Conservation (phyloP, 2,797 vertebrate species). For the Coccyzus lansbergi region DNA sequence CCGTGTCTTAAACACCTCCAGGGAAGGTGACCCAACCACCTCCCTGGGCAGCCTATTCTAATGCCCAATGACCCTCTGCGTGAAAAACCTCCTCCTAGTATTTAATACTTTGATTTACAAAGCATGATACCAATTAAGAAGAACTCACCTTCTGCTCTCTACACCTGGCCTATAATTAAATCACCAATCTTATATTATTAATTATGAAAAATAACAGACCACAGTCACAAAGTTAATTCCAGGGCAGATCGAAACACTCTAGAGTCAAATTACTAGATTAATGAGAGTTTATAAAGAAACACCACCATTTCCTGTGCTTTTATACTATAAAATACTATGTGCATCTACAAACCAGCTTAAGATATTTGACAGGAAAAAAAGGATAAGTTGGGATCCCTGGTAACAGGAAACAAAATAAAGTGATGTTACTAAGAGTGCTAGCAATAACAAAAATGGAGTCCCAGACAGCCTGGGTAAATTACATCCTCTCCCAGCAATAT, state of each 20-base stretch:
- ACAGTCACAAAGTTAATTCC: neutral
- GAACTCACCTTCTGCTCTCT: neutral
- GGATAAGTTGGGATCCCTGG: neutral
- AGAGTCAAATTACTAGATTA: neutral
- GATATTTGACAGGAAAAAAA: neutral
- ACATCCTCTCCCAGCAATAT: neutral
- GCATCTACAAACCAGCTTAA: neutral
- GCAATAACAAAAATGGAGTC: neutral
- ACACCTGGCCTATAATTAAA: neutral
- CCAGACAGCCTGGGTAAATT: neutral
- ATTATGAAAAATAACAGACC: neutral
- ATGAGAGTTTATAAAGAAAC: neutral
- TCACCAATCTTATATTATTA: neutral
- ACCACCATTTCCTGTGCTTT: neutral
- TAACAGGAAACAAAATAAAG: slow-evolving; percentile 30
- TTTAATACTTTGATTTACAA: neutral
- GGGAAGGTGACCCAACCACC: too few species aligned
- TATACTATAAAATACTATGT: neutral
- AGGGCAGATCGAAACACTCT: neutral
- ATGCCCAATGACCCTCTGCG: too few species aligned
- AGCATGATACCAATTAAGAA: neutral
- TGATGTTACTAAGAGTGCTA: neutral
- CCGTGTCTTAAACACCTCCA: too few species aligned
- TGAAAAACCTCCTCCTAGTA: too few species aligned
- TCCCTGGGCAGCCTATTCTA: too few species aligned